A percentile compares a stretch with the other conserved stretches of the same genome.
phyloP scores from a whole-genome alignment of 2,888 invertebrate species.

The Netelia fuscicornis region DNA sequence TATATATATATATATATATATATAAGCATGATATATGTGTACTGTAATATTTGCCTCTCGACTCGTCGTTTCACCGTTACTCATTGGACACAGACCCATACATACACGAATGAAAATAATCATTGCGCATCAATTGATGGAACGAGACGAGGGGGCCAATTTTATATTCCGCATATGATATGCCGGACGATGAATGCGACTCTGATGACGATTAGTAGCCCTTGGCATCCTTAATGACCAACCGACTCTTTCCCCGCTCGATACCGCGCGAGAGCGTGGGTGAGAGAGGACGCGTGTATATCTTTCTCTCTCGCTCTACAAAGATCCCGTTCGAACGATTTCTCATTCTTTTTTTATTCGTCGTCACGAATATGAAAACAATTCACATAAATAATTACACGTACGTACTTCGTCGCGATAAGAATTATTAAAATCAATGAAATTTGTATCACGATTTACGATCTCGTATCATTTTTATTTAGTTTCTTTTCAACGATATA shows the following conservation, averaged over 20 bases:
- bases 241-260: conserved; percentile 47
- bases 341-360: not conserved
- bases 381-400: not conserved
- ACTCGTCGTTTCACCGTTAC: conserved; percentile 59
- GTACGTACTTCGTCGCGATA: too few relatives aligned
- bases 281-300: not conserved
- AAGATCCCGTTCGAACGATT: not conserved
- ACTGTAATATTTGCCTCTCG: conserved; percentile 55
- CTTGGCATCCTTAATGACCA: conserved; percentile 75
- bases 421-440: too few relatives aligned
- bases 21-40: not conserved
- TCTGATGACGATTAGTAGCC: conserved; percentile 82
- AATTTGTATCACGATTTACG: too few relatives aligned
- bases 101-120: conserved; percentile 79
- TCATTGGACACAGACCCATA: conserved; percentile 74
- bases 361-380: not conserved
- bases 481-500: too few relatives aligned
- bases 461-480: too few relatives aligned
- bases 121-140: conserved; percentile 80
- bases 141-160: conserved; percentile 73
- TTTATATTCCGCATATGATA: conserved; percentile 77
- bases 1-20: conserved; percentile 19
- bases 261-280: conserved; percentile 32
- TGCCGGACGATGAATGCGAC: conserved; percentile 78
- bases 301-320: too few relatives aligned